A percentile compares a stretch with the other conserved stretches of the same genome.
These are phyloP conservation scores for Stichodactyla helianthus DNA, from an alignment of 64 coral and sea anemone species.

Conservation along the genomic window DNA sequence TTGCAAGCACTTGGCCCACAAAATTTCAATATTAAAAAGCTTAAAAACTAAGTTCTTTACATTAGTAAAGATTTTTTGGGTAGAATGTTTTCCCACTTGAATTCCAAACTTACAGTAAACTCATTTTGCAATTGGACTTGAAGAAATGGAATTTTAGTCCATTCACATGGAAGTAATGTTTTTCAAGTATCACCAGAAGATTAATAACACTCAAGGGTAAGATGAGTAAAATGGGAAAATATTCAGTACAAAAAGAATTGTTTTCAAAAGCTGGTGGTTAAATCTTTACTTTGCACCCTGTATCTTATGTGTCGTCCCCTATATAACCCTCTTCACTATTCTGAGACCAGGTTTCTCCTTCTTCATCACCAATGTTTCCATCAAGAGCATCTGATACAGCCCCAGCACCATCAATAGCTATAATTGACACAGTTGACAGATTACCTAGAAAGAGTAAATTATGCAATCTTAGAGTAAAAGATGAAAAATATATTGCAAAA, in stretches of 20 bases:
- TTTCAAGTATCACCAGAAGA: too few species aligned
- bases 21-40: not conserved
- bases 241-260: too few species aligned
- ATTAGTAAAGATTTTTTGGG: not conserved
- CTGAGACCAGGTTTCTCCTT: conserved; percentile 75
- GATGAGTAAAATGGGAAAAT: too few species aligned
- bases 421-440: not conserved
- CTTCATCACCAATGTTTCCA: conserved; percentile 50
- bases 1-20: not conserved
- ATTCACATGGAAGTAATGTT: too few species aligned
- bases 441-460: not conserved
- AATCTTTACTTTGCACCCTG: not conserved
- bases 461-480: too few species aligned
- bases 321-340: conserved; percentile 56
- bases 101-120: too few species aligned
- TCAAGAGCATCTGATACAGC: conserved; percentile 37
- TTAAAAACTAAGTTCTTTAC: not conserved
- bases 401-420: not conserved
- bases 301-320: conserved; percentile 22
- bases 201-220: too few species aligned
- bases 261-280: not conserved
- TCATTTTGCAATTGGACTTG: too few species aligned
- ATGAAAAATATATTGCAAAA: too few species aligned
- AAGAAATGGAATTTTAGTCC: too few species aligned
- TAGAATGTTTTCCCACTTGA: too few species aligned